Conservation (phyloP, 64 coral and sea anemone species). For the Porites lutea region DNA sequence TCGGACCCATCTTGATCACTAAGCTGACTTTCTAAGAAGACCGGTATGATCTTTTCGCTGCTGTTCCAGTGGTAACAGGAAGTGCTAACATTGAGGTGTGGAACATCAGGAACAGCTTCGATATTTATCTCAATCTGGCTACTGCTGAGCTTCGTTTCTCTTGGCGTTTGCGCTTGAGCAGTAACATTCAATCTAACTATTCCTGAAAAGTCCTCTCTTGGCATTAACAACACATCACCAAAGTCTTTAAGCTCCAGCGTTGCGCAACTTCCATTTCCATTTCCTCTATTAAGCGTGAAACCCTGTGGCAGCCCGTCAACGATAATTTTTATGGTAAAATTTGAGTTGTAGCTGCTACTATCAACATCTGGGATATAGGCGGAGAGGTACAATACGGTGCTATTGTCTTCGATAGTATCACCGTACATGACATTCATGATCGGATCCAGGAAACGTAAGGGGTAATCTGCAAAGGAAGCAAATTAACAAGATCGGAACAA, state of each 20-base stretch:
- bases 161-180: not conserved
- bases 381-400: slow-evolving; percentile 34
- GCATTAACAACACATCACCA: slow-evolving; percentile 43
- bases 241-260: slow-evolving; percentile 11
- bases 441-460: slow-evolving; percentile 35
- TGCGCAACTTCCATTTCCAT: not conserved
- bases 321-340: slow-evolving; percentile 21
- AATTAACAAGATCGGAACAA: not conserved
- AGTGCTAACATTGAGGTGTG: slow-evolving; percentile 13
- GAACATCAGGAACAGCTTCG: slow-evolving; percentile 45
- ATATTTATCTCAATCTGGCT: slow-evolving; percentile 38
- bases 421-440: slow-evolving; percentile 29
- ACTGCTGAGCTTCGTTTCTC: not conserved
- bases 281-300: slow-evolving; percentile 46
- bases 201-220: slow-evolving; percentile 44
- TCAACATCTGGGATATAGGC: slow-evolving; percentile 30
- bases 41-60: slow-evolving; percentile 42
- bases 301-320: slow-evolving; percentile 26
- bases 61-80: slow-evolving; percentile 42
- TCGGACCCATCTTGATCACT: slow-evolving; percentile 56
- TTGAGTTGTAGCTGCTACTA: not conserved
- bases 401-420: slow-evolving; percentile 34
- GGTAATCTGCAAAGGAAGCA: slow-evolving; percentile 15
- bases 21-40: not conserved
- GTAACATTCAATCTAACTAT: slow-evolving; percentile 5